These are phyloP conservation scores for Clepsis dumicolana DNA, from an alignment of 2,888 invertebrate genomes.

Conservation along the genomic window DNA sequence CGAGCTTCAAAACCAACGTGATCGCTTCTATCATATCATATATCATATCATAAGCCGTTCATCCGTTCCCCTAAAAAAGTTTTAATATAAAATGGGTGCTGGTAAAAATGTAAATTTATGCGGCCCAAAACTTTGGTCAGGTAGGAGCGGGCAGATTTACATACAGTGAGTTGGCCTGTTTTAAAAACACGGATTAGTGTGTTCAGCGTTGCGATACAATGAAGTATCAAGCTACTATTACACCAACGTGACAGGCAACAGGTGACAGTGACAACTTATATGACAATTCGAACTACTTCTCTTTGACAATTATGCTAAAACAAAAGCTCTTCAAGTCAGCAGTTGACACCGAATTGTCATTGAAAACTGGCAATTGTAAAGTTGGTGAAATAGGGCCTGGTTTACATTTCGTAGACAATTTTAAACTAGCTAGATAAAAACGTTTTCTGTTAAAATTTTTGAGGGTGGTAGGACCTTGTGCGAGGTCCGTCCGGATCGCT, in stretches of 20 bases:
- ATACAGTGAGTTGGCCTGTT: background rate
- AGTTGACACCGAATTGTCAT: too few species aligned
- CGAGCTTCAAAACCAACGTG: background rate
- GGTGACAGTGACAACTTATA: too few species aligned
- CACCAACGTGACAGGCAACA: background rate
- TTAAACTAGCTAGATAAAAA: too few species aligned
- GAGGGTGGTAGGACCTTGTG: too few species aligned
- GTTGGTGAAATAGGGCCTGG: too few species aligned
- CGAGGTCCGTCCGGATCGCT: too few species aligned
- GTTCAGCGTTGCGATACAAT: background rate
- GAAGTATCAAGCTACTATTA: background rate
- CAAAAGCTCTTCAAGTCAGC: too few species aligned
- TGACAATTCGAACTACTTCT: too few species aligned
- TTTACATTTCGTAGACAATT: too few species aligned
- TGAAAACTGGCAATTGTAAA: too few species aligned
- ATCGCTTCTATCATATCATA: background rate
- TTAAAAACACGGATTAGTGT: background rate
- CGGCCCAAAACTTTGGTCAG: constrained; percentile 16
- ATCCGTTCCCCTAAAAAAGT: background rate
- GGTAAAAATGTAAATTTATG: constrained; percentile 31
- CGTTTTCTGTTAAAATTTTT: too few species aligned
- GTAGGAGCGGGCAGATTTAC: constrained; percentile 18
- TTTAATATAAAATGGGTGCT: background rate
- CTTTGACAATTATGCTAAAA: too few species aligned
- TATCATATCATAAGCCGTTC: background rate